A percentile compares a stretch with the other conserved stretches of the same genome.
Conservation (phyloP, 2,888 invertebrate genomes). For the Zele albiditarsus region DNA sequence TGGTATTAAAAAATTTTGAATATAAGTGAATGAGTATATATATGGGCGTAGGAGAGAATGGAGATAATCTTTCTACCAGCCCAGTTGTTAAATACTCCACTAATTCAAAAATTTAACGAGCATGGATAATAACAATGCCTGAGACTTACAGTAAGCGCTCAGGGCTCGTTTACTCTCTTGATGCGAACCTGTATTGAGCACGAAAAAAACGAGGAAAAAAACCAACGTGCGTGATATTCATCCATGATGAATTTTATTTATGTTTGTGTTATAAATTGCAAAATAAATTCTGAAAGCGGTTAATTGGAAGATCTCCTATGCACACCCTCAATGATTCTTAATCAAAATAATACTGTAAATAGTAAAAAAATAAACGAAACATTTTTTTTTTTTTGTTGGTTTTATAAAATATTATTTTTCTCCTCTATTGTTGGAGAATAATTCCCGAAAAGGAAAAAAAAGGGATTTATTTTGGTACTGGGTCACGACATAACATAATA, state of each 20-base stretch:
- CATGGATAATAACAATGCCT: slow-evolving; percentile 34
- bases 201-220: neutral
- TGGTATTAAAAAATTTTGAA: neutral
- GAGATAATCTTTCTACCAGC: slow-evolving; percentile 23
- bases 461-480: no score
- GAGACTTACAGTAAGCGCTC: slow-evolving; percentile 29
- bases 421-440: no score
- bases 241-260: neutral
- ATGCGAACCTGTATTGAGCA: neutral
- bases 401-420: no score
- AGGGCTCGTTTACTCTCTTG: slow-evolving; percentile 5
- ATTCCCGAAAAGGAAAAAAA: no score
- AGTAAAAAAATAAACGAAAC: no score
- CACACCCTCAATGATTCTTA: no score
- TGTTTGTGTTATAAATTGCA: no score
- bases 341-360: no score
- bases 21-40: neutral
- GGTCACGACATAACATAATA: neutral
- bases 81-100: slow-evolving; percentile 29
- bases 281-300: neutral
- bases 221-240: neutral
- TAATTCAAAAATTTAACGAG: slow-evolving; percentile 42
- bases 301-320: no score
- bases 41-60: neutral
- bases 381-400: no score